A percentile compares a stretch with the other conserved stretches of the same genome.
These are phyloP conservation scores for Caenorhabditis zanzibari DNA, from an alignment of 2,888 invertebrate species.

Conservation along the genomic window DNA sequence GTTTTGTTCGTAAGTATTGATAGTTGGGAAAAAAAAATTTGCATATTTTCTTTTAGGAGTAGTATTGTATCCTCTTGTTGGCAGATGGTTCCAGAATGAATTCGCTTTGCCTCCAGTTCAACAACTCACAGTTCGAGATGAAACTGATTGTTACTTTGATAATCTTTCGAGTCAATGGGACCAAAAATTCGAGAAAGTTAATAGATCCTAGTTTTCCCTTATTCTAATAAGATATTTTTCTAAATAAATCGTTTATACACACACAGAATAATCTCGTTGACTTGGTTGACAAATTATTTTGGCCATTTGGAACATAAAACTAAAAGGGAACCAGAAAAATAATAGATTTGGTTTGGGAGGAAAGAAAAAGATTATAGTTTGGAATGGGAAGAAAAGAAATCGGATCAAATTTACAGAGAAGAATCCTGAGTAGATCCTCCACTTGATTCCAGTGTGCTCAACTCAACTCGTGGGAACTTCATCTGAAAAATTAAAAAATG, in stretches of 20 bases:
- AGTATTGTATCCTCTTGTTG: conserved; percentile 47
- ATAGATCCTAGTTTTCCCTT: neutral
- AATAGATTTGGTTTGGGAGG: neutral
- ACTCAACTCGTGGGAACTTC: conserved; percentile 71
- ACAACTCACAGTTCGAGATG: conserved; percentile 38
- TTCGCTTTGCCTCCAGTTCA: conserved; percentile 1
- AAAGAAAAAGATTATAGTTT: neutral
- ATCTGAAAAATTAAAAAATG: conserved; percentile 44
- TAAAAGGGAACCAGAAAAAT: conserved; percentile 15
- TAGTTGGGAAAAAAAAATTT: neutral
- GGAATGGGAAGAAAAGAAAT: neutral
- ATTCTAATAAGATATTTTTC: too few species aligned
- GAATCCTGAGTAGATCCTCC: conserved; percentile 66
- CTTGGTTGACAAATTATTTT: conserved; percentile 32
- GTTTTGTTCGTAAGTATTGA: conserved; percentile 39
- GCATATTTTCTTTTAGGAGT: conserved; percentile 15
- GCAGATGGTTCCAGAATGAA: conserved; percentile 44
- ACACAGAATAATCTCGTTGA: conserved; percentile 33
- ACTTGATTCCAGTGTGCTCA: conserved; percentile 68
- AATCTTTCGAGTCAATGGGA: conserved; percentile 47
- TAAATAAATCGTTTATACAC: conserved; percentile 31
- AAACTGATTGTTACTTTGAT: conserved; percentile 52
- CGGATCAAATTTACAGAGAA: conserved; percentile 36
- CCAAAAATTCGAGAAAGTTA: conserved; percentile 30
- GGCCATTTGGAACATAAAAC: conserved; percentile 34